Percentiles rank a stretch among this genome's conserved stretches.
These are phyloP conservation scores for Sebastes vulpes DNA, from an alignment of 2,797 vertebrate genomes.

Conservation along the genomic window DNA sequence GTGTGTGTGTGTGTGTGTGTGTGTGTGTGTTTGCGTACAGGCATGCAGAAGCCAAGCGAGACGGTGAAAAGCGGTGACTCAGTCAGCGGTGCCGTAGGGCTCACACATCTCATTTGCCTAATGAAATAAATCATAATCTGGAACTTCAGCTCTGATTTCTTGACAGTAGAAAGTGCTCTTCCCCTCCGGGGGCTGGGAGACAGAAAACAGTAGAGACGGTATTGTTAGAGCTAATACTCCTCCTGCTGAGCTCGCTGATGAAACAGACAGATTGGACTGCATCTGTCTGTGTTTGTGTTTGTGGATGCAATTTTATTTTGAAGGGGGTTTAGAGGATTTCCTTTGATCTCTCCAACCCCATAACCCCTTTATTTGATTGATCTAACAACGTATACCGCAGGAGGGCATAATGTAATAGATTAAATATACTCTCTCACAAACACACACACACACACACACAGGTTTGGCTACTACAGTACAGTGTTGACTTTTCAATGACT, in stretches of 20 bases:
- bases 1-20: neutral
- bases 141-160: conserved; percentile 76
- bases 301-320: neutral
- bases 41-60: conserved; percentile 33
- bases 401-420: neutral
- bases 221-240: conserved; percentile 74
- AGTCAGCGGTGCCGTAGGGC: conserved; percentile 72
- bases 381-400: conserved; percentile 26
- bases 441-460: neutral
- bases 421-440: neutral
- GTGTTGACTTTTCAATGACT: neutral
- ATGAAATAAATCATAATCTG: conserved; percentile 86
- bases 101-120: conserved; percentile 85
- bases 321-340: conserved; percentile 35
- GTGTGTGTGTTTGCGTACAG: neutral
- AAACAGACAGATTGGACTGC: conserved; percentile 71
- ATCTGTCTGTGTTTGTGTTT: conserved; percentile 10
- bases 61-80: conserved; percentile 70
- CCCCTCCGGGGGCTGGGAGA: conserved; percentile 63
- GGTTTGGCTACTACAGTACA: neutral
- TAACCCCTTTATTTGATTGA: conserved; percentile 50
- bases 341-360: conserved; percentile 60
- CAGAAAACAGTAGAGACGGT: conserved; percentile 65
- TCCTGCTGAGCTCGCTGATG: conserved; percentile 77
- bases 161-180: conserved; percentile 61